These are phyloP conservation scores for Sycobia sp. DNA, from an alignment of 1,140 invertebrate species.

Conservation along the genomic window DNA sequence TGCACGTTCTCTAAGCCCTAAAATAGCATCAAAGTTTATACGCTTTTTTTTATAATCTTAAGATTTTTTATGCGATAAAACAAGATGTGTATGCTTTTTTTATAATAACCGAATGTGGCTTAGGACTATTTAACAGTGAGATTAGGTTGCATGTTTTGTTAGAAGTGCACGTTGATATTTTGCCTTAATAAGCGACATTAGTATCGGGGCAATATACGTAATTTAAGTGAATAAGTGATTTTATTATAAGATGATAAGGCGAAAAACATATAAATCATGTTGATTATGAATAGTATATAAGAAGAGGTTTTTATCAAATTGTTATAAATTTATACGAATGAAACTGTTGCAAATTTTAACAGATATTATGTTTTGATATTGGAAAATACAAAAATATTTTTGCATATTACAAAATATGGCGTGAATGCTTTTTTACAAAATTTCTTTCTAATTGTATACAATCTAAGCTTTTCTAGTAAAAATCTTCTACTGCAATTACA, in stretches of 20 bases:
- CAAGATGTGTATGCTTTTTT: neutral
- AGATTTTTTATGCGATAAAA: neutral
- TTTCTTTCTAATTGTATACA: neutral
- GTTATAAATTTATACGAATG: neutral
- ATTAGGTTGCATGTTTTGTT: conserved; percentile 5
- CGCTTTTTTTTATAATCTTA: neutral
- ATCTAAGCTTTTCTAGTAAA: conserved; percentile 1
- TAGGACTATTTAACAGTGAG: neutral
- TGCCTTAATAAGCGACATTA: neutral
- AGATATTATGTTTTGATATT: neutral
- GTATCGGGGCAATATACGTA: neutral
- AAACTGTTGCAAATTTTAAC: neutral
- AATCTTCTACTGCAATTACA: neutral
- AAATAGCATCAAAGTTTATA: neutral
- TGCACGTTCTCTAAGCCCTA: too few species aligned
- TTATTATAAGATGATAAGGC: conserved; percentile 9
- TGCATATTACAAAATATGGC: too few species aligned
- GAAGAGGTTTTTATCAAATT: neutral
- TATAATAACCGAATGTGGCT: neutral
- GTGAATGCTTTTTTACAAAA: conserved; percentile 4
- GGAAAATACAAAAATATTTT: too few species aligned
- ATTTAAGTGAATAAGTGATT: neutral
- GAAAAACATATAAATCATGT: neutral
- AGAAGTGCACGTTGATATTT: conserved; percentile 1
- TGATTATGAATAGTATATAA: neutral